phyloP scores from a whole-genome alignment of 2,113 vertebrate species.

The Gymnocephalus cernua region DNA sequence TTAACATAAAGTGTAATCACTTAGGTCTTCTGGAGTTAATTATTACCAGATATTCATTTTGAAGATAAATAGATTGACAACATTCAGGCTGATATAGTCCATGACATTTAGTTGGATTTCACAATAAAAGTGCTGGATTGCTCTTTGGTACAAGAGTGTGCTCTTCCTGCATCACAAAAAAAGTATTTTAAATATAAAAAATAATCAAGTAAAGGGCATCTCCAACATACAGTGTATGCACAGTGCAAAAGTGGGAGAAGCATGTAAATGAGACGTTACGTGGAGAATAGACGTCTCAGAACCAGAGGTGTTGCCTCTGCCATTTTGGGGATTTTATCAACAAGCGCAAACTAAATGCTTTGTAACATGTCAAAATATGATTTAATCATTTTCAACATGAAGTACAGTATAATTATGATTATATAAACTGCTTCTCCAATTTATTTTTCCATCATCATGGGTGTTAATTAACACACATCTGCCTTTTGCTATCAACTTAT shows the following conservation, averaged over 20 bases:
- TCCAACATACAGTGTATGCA: background rate
- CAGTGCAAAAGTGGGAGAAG: background rate
- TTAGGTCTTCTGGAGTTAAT: slow-evolving; percentile 1
- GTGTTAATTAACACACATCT: background rate
- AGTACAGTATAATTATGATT: background rate
- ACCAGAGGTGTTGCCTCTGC: background rate
- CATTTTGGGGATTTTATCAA: background rate
- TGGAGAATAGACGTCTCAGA: background rate
- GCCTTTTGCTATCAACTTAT: background rate
- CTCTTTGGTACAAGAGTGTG: background rate
- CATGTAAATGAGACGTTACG: background rate
- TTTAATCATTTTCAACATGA: background rate
- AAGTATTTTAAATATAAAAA: background rate
- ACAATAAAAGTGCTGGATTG: background rate
- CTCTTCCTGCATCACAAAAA: background rate
- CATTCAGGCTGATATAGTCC: background rate
- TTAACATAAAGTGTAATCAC: background rate
- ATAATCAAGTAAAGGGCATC: too few relatives aligned
- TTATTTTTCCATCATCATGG: background rate
- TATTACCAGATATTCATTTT: slow-evolving; percentile 14
- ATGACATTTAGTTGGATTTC: background rate
- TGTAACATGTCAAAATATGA: background rate
- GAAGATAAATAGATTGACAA: background rate
- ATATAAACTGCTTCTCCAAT: too few relatives aligned
- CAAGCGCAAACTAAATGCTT: background rate